A percentile compares a stretch with the other conserved stretches of the same genome.
These are phyloP conservation scores for Semnopithecus entellus DNA, from an alignment of 2,113 vertebrate genomes.

Conservation along the genomic window DNA sequence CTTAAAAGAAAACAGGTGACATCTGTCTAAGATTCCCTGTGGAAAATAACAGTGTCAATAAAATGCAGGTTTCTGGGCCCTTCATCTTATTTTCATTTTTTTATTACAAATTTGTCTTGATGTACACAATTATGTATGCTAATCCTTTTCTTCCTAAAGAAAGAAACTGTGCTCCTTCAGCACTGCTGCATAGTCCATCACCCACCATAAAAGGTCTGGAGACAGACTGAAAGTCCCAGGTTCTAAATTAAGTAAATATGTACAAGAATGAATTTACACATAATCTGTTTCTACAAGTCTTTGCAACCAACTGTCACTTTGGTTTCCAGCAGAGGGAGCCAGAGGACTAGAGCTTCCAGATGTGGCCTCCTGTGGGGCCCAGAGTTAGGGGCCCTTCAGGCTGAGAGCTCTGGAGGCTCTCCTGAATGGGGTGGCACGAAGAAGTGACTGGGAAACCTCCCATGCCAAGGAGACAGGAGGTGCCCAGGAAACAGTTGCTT, in stretches of 20 bases:
- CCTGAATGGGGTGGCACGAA: accelerated
- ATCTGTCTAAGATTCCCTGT: not conserved
- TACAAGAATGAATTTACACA: not conserved
- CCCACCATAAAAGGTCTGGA: not conserved
- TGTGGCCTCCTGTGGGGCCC: not conserved
- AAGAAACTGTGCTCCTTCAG: not conserved
- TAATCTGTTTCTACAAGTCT: not conserved
- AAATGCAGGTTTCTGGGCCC: not conserved
- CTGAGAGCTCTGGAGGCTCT: too few relatives aligned
- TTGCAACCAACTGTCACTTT: not conserved
- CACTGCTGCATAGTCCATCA: not conserved
- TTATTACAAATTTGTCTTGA: not conserved
- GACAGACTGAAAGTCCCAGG: not conserved
- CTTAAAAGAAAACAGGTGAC: not conserved
- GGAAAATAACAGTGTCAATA: not conserved
- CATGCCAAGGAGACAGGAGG: not conserved
- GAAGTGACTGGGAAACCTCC: not conserved
- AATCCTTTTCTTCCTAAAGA: slow-evolving; percentile 19
- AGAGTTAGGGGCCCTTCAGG: not conserved
- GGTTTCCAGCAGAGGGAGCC: slow-evolving; percentile 69
- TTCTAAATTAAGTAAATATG: slow-evolving; percentile 3
- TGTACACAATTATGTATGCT: not conserved
- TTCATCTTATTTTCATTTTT: not conserved
- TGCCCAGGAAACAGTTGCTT: not conserved
- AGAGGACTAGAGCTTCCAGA: not conserved